These are phyloP conservation scores for Ornithoptera priamus DNA, from an alignment of 2,888 invertebrate species.

Conservation along the genomic window DNA sequence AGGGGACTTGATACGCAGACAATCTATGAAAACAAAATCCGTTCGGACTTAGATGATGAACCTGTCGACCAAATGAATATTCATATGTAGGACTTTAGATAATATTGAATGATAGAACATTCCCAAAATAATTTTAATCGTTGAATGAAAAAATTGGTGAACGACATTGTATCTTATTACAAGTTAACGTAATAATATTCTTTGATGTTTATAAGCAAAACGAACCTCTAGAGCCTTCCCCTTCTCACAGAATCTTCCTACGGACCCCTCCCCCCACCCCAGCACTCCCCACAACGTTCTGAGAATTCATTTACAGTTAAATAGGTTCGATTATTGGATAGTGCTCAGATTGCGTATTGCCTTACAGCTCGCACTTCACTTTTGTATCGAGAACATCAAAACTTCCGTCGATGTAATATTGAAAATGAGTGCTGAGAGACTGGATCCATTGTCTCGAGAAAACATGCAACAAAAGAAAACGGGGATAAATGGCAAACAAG, in stretches of 20 bases:
- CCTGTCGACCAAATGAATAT: background rate
- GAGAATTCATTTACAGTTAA: conserved; percentile 20
- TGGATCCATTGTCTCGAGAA: background rate
- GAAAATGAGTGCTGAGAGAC: background rate
- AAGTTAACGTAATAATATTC: background rate
- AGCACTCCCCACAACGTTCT: conserved; percentile 11
- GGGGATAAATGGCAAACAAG: too few species aligned
- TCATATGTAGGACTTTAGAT: background rate
- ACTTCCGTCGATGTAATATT: background rate
- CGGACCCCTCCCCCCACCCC: background rate
- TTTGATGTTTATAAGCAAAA: background rate
- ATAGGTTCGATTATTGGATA: conserved; percentile 23
- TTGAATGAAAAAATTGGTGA: background rate
- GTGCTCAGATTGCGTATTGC: conserved; percentile 14
- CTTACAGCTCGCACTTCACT: background rate
- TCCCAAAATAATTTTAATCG: too few species aligned
- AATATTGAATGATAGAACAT: too few species aligned
- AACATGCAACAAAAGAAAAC: too few species aligned
- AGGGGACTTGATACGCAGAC: background rate
- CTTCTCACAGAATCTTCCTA: background rate
- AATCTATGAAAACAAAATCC: background rate
- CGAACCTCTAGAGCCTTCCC: background rate
- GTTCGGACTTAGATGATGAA: background rate
- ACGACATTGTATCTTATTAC: background rate
- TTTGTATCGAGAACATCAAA: background rate